These are phyloP conservation scores for Melanchra persicariae DNA, from an alignment of 2,888 invertebrate genomes.

Conservation along the genomic window DNA sequence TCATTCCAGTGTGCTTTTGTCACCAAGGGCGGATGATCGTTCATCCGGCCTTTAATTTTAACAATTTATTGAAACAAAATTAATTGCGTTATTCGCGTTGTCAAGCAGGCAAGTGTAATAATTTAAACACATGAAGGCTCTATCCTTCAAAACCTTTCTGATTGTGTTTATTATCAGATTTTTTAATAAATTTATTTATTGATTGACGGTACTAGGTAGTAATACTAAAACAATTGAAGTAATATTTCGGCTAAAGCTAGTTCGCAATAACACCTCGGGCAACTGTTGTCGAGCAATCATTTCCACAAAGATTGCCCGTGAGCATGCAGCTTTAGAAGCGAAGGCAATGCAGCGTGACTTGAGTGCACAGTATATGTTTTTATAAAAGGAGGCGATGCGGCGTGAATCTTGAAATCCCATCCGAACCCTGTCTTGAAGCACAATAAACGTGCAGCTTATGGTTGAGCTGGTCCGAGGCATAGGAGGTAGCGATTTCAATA, in stretches of 20 bases:
- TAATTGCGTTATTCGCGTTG: no score
- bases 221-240: no score
- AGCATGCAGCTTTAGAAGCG: not conserved
- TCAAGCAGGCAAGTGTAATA: no score
- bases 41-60: no score
- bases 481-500: constrained; percentile 32
- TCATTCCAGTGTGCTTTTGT: no score
- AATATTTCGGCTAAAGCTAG: not conserved
- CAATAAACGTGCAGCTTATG: constrained; percentile 70
- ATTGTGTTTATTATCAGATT: no score
- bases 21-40: no score
- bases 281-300: constrained; percentile 1
- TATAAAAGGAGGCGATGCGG: constrained; percentile 51
- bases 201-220: no score
- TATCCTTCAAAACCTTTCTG: no score
- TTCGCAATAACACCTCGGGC: not conserved
- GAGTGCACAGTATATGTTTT: constrained; percentile 49
- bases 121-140: no score
- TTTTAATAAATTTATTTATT: no score
- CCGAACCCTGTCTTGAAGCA: constrained; percentile 66
- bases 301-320: constrained; percentile 7
- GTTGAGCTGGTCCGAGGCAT: constrained; percentile 43
- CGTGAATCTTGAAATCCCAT: constrained; percentile 69
- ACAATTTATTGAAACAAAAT: no score
- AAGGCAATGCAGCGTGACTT: constrained; percentile 49